A percentile compares a stretch with the other conserved stretches of the same genome.
phyloP scores from a whole-genome alignment of 37 sponge, comb jelly and placozoan species.

The Crambe crambe region DNA sequence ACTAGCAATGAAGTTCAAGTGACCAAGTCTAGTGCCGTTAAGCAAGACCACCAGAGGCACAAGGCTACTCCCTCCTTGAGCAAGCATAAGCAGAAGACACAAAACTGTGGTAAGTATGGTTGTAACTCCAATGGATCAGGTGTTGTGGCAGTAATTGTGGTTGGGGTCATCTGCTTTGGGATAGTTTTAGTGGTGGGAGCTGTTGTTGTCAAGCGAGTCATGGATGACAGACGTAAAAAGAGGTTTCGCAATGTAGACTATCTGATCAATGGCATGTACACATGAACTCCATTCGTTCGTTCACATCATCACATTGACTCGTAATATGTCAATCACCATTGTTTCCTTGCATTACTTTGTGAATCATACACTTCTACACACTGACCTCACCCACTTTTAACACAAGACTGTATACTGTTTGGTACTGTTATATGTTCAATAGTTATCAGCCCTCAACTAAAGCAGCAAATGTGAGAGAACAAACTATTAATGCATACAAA shows the following conservation, averaged over 20 bases:
- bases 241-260: conserved; percentile 76
- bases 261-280: conserved; percentile 88
- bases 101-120: conserved; percentile 5
- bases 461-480: too few species aligned
- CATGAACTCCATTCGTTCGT: conserved; percentile 13
- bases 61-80: too few species aligned
- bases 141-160: conserved; percentile 34
- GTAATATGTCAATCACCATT: neutral
- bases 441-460: too few species aligned
- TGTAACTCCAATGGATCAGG: conserved; percentile 48
- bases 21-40: too few species aligned
- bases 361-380: too few species aligned
- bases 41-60: too few species aligned
- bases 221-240: conserved; percentile 16
- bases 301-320: neutral
- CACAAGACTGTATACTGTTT: too few species aligned
- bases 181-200: conserved; percentile 39
- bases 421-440: too few species aligned
- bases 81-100: neutral
- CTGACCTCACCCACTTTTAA: too few species aligned
- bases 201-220: conserved; percentile 22
- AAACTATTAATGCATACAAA: too few species aligned
- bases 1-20: too few species aligned
- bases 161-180: conserved; percentile 32
- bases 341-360: neutral